Conservation (phyloP, 1,140 invertebrate species). For the Bombus confusus region DNA sequence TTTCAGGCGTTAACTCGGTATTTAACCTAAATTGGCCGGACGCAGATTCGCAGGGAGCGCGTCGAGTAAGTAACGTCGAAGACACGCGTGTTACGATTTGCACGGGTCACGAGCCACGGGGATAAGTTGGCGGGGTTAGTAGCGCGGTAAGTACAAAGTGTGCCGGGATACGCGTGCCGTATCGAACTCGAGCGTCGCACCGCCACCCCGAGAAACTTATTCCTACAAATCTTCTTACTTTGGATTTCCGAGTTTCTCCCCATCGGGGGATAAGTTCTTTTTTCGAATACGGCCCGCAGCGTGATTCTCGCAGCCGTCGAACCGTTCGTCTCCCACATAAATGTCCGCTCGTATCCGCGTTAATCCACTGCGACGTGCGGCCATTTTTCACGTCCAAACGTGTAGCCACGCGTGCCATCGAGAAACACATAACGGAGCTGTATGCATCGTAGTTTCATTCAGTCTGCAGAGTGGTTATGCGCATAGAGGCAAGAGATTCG, state of each 20-base stretch:
- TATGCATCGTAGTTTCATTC: not conserved
- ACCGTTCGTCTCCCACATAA: not conserved
- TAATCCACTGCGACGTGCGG: not conserved
- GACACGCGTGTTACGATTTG: not conserved
- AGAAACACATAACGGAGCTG: not conserved
- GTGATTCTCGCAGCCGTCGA: not conserved
- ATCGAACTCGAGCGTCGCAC: conserved; percentile 5
- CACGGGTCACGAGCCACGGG: not conserved
- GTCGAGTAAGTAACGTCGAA: not conserved
- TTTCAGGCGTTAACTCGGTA: not conserved
- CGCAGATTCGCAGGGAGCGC: not conserved
- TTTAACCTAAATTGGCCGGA: conserved; percentile 40
- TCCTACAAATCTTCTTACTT: conserved; percentile 46
- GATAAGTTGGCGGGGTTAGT: too few relatives aligned
- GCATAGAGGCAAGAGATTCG: conserved; percentile 34
- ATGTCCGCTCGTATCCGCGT: not conserved
- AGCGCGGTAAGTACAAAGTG: not conserved
- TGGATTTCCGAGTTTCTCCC: conserved; percentile 14
- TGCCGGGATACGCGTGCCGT: not conserved
- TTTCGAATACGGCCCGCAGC: too few relatives aligned
- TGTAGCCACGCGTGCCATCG: not conserved
- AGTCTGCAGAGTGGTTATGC: conserved; percentile 40
- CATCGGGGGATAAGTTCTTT: not conserved
- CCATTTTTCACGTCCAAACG: too few relatives aligned
- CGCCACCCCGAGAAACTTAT: conserved; percentile 1